Base-by-base conservation (phyloP, 2,797 vertebrate species). In the Loris lydekkerianus region DNA sequence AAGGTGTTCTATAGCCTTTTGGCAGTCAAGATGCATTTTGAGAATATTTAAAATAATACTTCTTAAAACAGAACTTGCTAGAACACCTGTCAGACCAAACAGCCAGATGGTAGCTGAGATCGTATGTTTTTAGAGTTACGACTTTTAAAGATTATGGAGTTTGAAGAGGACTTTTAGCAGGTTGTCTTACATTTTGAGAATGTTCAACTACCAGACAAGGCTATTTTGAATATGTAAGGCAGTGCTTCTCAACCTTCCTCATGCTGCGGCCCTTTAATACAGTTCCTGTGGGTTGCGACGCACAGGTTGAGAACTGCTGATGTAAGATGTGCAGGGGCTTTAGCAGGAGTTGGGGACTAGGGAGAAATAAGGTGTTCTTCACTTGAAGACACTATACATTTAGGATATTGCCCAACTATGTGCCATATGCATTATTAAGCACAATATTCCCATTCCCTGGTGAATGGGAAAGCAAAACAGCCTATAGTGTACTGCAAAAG, bases 21-120 rank as follows among this genome's bases (percentile, higher is more conserved):
- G 27, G 7, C 43, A 92, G 75, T 84, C 37, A 92, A 80, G 40
- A 69, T 65, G 31, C 46, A 91, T 70, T 93, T 76, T 63, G 10
- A 93, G 46, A 94, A 88, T 86, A 83, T 80, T 95, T 80, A 86
- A 88, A 77, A 94, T 61, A 88, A 75, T 96, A 75, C 63, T 9
- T 96, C 37, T 88, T 95, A 56, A 85, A 95, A 92, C 40, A 86
- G 40, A 89, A 29, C 37, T 43, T 84, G 15, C 23, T 76, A 60
- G 82, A 88, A 86, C 37, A 96, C 63, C 58, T 92, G 60, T 92
- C 58, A 95, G 86, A 88, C 40, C n/a, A 86, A 91, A 92, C 10
- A 85, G 18, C 18, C 70, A 91, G 77, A 86, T 92, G 58, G 78
- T 90, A 93, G 49, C 67, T 78, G 31, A 78, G 49, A 81, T 86